phyloP scores from a whole-genome alignment of 2,797 vertebrate species.

The Zenarchopterus dispar region DNA sequence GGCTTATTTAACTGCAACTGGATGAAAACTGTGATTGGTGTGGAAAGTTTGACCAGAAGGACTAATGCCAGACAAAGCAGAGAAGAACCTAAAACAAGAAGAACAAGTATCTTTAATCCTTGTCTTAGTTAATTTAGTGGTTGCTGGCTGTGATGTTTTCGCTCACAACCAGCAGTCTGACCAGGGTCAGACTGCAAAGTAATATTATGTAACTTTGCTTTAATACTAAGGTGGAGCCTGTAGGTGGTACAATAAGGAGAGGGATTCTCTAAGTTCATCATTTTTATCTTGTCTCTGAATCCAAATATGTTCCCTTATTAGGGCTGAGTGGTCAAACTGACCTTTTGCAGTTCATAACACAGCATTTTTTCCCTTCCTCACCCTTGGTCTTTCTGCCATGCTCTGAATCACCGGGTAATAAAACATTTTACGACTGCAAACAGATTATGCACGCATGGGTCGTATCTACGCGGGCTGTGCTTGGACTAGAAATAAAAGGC shows the following conservation, averaged over 20 bases:
- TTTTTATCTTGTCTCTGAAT: constrained; percentile 48
- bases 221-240: not conserved
- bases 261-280: constrained; percentile 11
- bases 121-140: too few relatives aligned
- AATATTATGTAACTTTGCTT: not conserved
- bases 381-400: constrained; percentile 28
- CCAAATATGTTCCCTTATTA: constrained; percentile 62
- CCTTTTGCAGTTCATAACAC: constrained; percentile 57
- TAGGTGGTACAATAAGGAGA: not conserved
- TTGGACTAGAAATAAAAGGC: constrained; percentile 53
- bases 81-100: too few relatives aligned
- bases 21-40: not conserved
- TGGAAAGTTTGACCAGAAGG: not conserved
- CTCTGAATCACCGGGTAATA: constrained; percentile 61
- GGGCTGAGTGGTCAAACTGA: constrained; percentile 54
- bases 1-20: not conserved
- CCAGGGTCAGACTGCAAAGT: not conserved
- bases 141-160: too few relatives aligned
- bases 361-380: constrained; percentile 52
- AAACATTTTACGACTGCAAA: constrained; percentile 69
- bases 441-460: constrained; percentile 50
- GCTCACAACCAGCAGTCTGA: too few relatives aligned
- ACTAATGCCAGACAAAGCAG: not conserved
- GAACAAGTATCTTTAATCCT: too few relatives aligned
- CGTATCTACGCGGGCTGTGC: constrained; percentile 38